Base-by-base conservation (phyloP, 2,888 invertebrate genomes). In the Elysia crispata region DNA sequence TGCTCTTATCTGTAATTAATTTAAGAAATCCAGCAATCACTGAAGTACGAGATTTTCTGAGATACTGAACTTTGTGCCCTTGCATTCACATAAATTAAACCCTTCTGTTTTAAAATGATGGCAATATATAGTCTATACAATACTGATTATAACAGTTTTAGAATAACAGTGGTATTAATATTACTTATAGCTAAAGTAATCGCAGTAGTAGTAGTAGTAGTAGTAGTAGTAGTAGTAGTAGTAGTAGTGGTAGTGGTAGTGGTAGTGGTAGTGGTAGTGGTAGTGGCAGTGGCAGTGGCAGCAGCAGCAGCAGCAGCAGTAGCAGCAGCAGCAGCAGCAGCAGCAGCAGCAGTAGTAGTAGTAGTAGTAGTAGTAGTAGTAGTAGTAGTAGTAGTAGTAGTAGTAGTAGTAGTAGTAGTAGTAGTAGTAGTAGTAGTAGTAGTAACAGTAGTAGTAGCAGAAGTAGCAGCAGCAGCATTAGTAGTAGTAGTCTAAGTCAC, bases 351-450 rank as follows among this genome's bases (percentile, higher is more conserved):
- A 23, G 23, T 20, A 23, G 23, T 20, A 20, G 23, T 20, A 15
- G 54, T 13, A 54, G 54, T 13, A 15, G 54, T 13, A n/a, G 64
- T n/a, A n/a, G 64, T 64, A 64, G 64, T 64, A 64, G 64, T 64
- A 64, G 64, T 64, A 64, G 15, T n/a, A 64, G 64, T 64, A 64
- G 23, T 64, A 64, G 64, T 64, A 64, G 64, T 64, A 64, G 64
- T 64, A 64, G 64, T 64, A 64, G 64, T 64, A 64, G 64, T 64
- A 64, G 64, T 64, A 64, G 64, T 64, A 64, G 64, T 64, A 64
- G 64, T 64, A 64, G 64, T 64, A 64, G 64, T 64, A 64, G 64
- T 64, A 64, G 23, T 64, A 64, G 64, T 64, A 64, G 64, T 64
- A 64, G 64, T 64, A 64, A n/a, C 64, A 64, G 64, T 64, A 64